Percentiles rank a stretch among this genome's conserved stretches.
Evolutionary conservation across 2,113 vertebrate genomes (phyloP).

Genomic region (Boulengerochromis microlepis): DNA sequence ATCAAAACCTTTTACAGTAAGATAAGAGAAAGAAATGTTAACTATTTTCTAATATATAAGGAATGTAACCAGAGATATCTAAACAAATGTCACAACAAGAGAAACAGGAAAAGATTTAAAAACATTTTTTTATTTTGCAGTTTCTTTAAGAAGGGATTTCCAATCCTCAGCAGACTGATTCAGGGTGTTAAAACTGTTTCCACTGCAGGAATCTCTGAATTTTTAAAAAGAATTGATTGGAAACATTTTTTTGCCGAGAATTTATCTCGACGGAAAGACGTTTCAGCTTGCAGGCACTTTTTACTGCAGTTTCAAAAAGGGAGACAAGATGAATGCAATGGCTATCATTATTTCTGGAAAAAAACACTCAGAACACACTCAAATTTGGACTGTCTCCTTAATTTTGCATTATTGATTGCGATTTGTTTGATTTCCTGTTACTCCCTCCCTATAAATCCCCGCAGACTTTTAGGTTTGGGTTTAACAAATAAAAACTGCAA

Average conservation of each 20-base stretch:
- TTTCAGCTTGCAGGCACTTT: not conserved
- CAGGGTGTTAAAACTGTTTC: not conserved
- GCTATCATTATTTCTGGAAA: not conserved
- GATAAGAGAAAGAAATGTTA: not conserved
- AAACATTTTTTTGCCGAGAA: not conserved
- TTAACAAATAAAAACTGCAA: not conserved
- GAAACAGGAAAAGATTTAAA: not conserved
- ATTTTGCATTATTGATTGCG: not conserved
- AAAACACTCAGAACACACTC: not conserved
- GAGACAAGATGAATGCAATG: not conserved
- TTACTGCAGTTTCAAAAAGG: not conserved
- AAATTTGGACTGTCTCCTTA: not conserved
- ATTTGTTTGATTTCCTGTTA: not conserved
- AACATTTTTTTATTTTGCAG: not conserved
- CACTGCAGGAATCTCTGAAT: not conserved
- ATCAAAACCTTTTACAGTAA: not conserved
- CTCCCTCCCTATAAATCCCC: not conserved
- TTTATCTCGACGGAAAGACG: fast-evolving
- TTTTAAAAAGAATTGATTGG: not conserved
- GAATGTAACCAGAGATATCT: not conserved
- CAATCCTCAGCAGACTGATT: not conserved
- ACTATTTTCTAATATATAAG: not conserved
- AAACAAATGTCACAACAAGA: not conserved
- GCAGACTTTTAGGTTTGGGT: not conserved
- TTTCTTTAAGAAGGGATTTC: not conserved